Percentiles rank a stretch among this genome's conserved stretches.
Evolutionary conservation across 2,797 vertebrate genomes (phyloP).

Genomic region (Tadarida brasiliensis): DNA sequence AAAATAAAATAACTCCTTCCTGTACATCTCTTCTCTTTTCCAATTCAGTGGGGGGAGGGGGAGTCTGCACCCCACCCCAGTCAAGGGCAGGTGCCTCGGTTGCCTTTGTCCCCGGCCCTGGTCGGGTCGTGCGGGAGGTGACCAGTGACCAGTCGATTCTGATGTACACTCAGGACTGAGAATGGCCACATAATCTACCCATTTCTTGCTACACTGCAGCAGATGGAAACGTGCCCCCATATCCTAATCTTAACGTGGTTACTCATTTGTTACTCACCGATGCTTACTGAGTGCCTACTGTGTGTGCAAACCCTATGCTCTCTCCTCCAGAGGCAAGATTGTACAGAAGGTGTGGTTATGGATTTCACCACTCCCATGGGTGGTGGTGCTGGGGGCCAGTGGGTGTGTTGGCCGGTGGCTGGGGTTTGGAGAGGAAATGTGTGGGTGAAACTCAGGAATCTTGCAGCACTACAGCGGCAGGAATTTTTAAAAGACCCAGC

Average conservation of each 20-base stretch:
- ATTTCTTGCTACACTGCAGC: constrained; percentile 39
- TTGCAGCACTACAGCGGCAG: constrained; percentile 35
- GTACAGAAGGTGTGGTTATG: neutral
- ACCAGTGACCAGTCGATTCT: too few species aligned
- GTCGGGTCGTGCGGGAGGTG: too few species aligned
- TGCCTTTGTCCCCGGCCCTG: too few species aligned
- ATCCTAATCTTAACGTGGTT: constrained; percentile 7
- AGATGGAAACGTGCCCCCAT: neutral
- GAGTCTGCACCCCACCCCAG: neutral
- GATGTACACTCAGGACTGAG: neutral
- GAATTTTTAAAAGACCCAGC: constrained; percentile 44
- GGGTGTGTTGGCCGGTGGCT: neutral
- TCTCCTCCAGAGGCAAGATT: constrained; percentile 1
- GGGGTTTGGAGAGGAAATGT: constrained; percentile 9
- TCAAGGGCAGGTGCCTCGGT: too few species aligned
- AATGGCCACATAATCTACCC: neutral
- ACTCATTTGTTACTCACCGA: constrained; percentile 45
- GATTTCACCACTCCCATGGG: constrained; percentile 11
- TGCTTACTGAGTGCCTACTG: constrained; percentile 33
- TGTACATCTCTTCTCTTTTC: neutral
- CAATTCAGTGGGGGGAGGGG: neutral
- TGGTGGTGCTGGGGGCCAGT: neutral
- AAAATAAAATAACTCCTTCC: neutral
- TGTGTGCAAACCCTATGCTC: neutral
- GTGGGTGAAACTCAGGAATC: constrained; percentile 74